phyloP scores from a whole-genome alignment of 2,113 vertebrate genomes.

The Gymnogyps californianus region DNA sequence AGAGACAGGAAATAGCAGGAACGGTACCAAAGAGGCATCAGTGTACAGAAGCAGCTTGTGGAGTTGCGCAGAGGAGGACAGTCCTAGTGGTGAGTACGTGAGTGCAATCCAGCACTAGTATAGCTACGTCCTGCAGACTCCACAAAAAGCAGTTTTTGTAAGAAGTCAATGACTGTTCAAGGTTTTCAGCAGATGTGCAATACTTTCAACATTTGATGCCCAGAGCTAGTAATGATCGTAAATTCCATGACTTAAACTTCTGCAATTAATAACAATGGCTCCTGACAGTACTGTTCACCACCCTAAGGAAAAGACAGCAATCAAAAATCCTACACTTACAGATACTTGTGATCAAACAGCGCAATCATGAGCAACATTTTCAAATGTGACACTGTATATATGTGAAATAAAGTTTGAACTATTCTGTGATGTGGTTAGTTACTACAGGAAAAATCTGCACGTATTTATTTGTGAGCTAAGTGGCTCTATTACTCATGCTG shows the following conservation, averaged over 20 bases:
- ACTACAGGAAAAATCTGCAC: not conserved
- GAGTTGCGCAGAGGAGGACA: not conserved
- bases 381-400: not conserved
- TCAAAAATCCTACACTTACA: not conserved
- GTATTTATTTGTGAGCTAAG: not conserved
- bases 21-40: fast-evolving
- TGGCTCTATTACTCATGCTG: not conserved
- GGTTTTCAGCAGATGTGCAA: not conserved
- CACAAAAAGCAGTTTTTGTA: not conserved
- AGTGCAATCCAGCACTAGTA: not conserved
- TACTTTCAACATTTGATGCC: not conserved
- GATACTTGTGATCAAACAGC: not conserved
- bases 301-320: not conserved
- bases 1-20: not conserved
- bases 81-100: fast-evolving
- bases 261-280: not conserved
- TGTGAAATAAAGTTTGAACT: not conserved
- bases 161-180: not conserved
- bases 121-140: not conserved
- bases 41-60: not conserved
- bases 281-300: not conserved
- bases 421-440: not conserved
- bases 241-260: not conserved
- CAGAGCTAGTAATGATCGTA: not conserved
- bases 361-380: not conserved